Base-by-base conservation (phyloP, 2,888 invertebrate species). In the Tenthredo livida region DNA sequence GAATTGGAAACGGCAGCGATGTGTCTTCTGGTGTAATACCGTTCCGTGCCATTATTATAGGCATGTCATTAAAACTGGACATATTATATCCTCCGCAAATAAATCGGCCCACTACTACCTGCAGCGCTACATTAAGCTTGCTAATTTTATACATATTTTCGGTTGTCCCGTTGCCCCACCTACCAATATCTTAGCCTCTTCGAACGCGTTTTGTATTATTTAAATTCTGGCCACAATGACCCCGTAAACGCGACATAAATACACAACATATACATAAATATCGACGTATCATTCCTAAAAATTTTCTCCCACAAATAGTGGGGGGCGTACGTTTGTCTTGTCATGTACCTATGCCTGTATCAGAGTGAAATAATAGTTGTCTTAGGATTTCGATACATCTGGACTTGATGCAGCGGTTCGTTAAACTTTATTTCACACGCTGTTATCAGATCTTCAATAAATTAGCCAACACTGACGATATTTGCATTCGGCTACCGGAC, bases 401-500 rank as follows among this genome's bases (percentile, higher is more conserved):
- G 15, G 9, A 65, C 12, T 25, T 25, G 0, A 4, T 25, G 61
- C 61, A 61, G 61, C 9, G 4, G 10, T 21, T 61, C 10, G 3
- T 21, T n/a, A 33, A 67, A 33, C 17, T 5, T 15, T 17, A 33
- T 17, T 33, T 17, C 29, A 17, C 67, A 67, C 12, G 4, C 67
- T 12, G 6, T 67, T 33, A 33, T 25, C 33, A 25, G 61, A 33
- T 67, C 6, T 67, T 33, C 33, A 33, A 67, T 67, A 33, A 67
- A 67, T 67, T 17, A 67, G 6, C 21, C 10, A 67, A 33, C 67
- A 67, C 33, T 33, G 4, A 54, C n/a, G 54, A 73, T 77, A 77
- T 80, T 80, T 65, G 29, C 37, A 80, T 80, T 58, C 25, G 58
- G 61, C 80, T 80, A 58, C 80, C 80, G 80, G 80, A 80, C 37